Evolutionary conservation across 1,140 invertebrate species (phyloP).

Genomic region (Pseudomyrmex pallidus): DNA sequence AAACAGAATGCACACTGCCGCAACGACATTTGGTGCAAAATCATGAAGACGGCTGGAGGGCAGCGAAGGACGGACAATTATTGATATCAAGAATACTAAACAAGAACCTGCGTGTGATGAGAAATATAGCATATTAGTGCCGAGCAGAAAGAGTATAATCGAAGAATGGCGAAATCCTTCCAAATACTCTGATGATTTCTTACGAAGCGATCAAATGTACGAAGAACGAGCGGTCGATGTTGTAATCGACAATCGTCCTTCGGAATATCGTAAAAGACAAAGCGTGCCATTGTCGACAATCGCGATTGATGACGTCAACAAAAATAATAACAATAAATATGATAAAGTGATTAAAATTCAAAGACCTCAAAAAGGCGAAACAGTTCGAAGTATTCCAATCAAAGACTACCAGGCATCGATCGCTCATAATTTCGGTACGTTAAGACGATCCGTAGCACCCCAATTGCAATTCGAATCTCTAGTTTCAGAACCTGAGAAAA

Average conservation of each 20-base stretch:
- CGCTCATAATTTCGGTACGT: slow-evolving; percentile 74
- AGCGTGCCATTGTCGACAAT: not conserved
- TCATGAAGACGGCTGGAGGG: slow-evolving; percentile 84
- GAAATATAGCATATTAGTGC: slow-evolving; percentile 48
- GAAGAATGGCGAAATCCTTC: slow-evolving; percentile 77
- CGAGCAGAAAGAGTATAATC: slow-evolving; percentile 73
- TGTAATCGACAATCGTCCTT: slow-evolving; percentile 51
- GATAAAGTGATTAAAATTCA: slow-evolving; percentile 52
- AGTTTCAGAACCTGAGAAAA: slow-evolving; percentile 70
- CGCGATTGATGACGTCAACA: slow-evolving; percentile 6
- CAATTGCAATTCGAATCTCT: slow-evolving; percentile 73
- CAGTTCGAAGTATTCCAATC: slow-evolving; percentile 77
- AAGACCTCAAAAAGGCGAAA: slow-evolving; percentile 46
- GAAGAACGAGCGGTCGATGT: slow-evolving; percentile 80
- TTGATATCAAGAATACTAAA: slow-evolving; percentile 51
- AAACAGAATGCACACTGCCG: slow-evolving; percentile 79
- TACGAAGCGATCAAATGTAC: slow-evolving; percentile 74
- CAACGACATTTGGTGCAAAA: slow-evolving; percentile 81
- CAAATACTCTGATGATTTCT: slow-evolving; percentile 41
- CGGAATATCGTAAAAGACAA: slow-evolving; percentile 18
- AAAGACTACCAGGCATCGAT: slow-evolving; percentile 78
- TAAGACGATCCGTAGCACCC: slow-evolving; percentile 70
- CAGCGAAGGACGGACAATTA: slow-evolving; percentile 75
- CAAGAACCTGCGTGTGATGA: slow-evolving; percentile 26
- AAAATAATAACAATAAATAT: slow-evolving; percentile 2